Conservation (phyloP, 1,140 invertebrate genomes). For the Drosophila mayri region DNA sequence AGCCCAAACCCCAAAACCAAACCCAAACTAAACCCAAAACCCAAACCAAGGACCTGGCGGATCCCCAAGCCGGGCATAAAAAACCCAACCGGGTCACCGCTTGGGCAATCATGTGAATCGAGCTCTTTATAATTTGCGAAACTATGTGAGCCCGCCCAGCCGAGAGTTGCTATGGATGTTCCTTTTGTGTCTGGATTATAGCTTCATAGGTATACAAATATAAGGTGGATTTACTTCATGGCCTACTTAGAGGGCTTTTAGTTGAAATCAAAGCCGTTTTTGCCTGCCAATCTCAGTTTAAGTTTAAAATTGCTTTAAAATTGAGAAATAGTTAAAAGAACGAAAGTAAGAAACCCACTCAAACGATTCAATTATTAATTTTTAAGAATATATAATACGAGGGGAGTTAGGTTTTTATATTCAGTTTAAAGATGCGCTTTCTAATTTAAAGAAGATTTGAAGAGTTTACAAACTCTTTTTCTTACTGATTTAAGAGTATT, state of each 20-base stretch:
- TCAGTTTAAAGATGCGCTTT: not conserved
- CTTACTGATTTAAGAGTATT: not conserved
- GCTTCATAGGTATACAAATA: constrained; percentile 1
- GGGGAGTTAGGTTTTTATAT: accelerated
- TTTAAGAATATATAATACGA: not conserved
- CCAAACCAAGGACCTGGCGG: constrained; percentile 1
- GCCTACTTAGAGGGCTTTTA: constrained; percentile 16
- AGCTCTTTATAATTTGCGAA: constrained; percentile 82
- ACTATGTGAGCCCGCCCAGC: constrained; percentile 62
- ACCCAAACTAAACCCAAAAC: constrained; percentile 18
- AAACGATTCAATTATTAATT: not conserved
- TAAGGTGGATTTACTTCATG: constrained; percentile 15
- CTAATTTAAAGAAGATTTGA: not conserved
- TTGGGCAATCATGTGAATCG: constrained; percentile 84
- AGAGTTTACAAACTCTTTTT: not conserved
- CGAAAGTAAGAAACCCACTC: no score
- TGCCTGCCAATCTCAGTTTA: not conserved
- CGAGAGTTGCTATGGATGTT: constrained; percentile 37
- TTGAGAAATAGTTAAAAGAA: not conserved
- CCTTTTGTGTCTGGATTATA: constrained; percentile 26
- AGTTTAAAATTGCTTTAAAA: not conserved
- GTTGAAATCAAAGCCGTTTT: constrained; percentile 2
- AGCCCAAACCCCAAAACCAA: constrained; percentile 24
- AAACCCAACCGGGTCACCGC: constrained; percentile 55
- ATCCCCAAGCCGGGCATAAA: constrained; percentile 28